Evolutionary conservation across 1,140 invertebrate genomes (phyloP).

Genomic region (Carposina sasakii): DNA sequence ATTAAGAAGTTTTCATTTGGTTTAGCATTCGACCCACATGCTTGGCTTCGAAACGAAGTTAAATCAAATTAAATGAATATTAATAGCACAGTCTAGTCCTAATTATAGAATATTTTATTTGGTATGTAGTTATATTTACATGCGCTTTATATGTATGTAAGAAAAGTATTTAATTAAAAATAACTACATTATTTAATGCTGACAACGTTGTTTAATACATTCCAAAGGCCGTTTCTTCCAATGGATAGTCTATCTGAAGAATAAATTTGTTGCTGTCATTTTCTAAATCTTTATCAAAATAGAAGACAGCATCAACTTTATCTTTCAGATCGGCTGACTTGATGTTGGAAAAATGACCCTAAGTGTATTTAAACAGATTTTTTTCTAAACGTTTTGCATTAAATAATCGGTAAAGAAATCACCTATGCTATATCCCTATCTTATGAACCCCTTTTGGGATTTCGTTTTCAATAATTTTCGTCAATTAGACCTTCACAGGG

Average conservation of each 20-base stretch:
- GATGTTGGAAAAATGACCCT: too few species aligned
- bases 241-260: too few species aligned
- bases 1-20: constrained; percentile 23
- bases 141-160: constrained; percentile 52
- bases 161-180: too few species aligned
- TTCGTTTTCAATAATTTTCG: constrained; percentile 58
- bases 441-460: constrained; percentile 28
- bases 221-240: too few species aligned
- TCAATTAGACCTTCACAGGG: constrained; percentile 62
- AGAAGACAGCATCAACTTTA: too few species aligned
- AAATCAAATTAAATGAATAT: constrained; percentile 9
- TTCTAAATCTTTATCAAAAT: too few species aligned
- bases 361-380: too few species aligned
- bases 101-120: constrained; percentile 36
- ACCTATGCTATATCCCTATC: background rate
- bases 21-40: background rate
- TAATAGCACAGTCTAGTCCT: constrained; percentile 38
- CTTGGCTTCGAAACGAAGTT: constrained; percentile 8
- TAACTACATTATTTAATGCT: too few species aligned
- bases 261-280: too few species aligned
- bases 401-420: background rate
- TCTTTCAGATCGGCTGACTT: too few species aligned
- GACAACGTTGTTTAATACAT: too few species aligned
- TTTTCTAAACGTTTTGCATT: too few species aligned
- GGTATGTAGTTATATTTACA: constrained; percentile 41